Evolutionary conservation across 2,888 invertebrate genomes (phyloP), one percentile per base, ranked within the genome.

Genomic region (Muscina levida): DNA sequence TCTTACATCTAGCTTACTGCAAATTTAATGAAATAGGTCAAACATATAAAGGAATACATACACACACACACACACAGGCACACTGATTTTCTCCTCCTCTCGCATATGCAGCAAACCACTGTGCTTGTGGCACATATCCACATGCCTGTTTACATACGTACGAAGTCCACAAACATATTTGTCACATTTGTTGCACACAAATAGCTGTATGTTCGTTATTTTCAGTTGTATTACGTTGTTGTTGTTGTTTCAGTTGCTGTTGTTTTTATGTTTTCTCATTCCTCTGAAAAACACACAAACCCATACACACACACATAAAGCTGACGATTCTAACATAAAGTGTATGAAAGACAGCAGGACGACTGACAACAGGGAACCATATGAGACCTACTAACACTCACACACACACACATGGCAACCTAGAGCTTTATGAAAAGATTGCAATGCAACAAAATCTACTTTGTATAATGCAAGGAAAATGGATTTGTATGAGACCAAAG

Each of bases 401-500:
- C 56, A 57, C 26, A 46, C 31, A 46, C 59, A 72, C 13, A 13
- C 8, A 37, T 2, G 39, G 39, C 15, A 48, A 19, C 3, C 11
- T n/a, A 59, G 66, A 65, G 53, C 57, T 24, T 42, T 66, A 68
- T 74, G 62, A 81, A 81, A 74, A 74, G 73, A 81, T 71, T 1
- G 31, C 37, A 22, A 67, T 51, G 51, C 68, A 53, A 37, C 19
- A 19, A 68, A 51, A 68, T 68, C 31, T 19, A 75, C 56, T 81
- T 77, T 77, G 77, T 77, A 72, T 77, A 81, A 81, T 81, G 81
- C 68, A 77, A 81, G 74, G 56, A 57, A 81, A 81, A 77, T 81
- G 77, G 77, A 81, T 77, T 81, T 74, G 72, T 75, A 74, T 77
- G 68, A 57, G 72, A 68, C 71, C 39, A 62, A 62, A 42, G 62